Percentiles rank a stretch among this genome's conserved stretches.
These are phyloP conservation scores for Meteorus cinctellus DNA, from an alignment of 2,888 invertebrate genomes.

Conservation along the genomic window DNA sequence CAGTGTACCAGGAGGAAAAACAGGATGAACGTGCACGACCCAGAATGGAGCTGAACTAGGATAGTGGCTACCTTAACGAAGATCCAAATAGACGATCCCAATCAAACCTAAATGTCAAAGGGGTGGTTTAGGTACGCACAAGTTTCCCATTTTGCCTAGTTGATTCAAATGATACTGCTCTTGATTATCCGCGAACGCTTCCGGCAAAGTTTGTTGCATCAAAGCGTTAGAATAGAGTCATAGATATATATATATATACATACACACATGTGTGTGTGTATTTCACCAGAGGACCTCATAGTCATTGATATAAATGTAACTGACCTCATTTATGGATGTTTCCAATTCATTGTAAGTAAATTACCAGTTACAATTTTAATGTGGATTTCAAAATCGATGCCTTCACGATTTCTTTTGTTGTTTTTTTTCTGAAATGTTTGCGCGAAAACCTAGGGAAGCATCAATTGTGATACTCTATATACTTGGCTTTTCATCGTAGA, in stretches of 20 bases:
- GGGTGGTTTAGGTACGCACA: not conserved
- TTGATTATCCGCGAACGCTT: conserved; percentile 21
- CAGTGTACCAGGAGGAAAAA: not conserved
- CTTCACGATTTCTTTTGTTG: too few species aligned
- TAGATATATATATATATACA: not conserved
- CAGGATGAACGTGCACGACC: not conserved
- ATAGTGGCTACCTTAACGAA: conserved; percentile 26
- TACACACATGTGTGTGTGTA: too few species aligned
- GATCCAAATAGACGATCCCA: conserved; percentile 17
- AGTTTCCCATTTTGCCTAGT: conserved; percentile 31
- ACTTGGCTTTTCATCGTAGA: too few species aligned
- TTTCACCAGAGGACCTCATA: too few species aligned
- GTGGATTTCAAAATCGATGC: too few species aligned
- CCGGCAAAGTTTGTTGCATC: conserved; percentile 2
- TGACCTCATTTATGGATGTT: too few species aligned
- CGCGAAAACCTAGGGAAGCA: too few species aligned
- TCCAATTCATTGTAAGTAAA: too few species aligned
- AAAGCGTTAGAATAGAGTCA: not conserved
- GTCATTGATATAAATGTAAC: too few species aligned
- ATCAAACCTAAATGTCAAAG: conserved; percentile 38
- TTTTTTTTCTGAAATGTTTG: too few species aligned
- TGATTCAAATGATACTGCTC: conserved; percentile 11
- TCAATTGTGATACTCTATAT: too few species aligned
- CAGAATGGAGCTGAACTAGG: not conserved
- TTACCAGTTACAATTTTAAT: too few species aligned